A percentile compares a stretch with the other conserved stretches of the same genome.
Conservation (phyloP, 2,113 vertebrate genomes). For the Catagonus wagneri region DNA sequence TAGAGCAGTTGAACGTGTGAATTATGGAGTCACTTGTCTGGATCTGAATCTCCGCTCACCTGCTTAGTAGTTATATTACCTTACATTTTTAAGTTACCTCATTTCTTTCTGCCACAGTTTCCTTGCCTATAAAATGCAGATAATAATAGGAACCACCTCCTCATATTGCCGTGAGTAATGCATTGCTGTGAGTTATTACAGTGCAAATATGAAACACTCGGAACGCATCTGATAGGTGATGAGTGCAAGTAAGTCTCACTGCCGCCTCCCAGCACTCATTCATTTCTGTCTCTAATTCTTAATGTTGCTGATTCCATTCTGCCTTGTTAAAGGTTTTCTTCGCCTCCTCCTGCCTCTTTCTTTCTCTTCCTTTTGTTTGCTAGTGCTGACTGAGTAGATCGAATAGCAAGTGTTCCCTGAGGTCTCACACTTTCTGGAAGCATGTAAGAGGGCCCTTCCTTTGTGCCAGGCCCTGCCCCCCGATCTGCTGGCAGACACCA, state of each 20-base stretch:
- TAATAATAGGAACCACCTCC: neutral
- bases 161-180: neutral
- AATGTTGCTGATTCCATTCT: neutral
- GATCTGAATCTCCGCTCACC: neutral
- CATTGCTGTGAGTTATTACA: neutral
- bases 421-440: slow-evolving; percentile 58
- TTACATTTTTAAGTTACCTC: neutral
- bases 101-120: neutral
- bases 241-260: neutral
- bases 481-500: slow-evolving; percentile 55
- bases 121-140: neutral
- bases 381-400: neutral
- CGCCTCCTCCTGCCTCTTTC: neutral
- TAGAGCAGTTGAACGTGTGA: neutral
- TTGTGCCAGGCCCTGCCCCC: slow-evolving; percentile 36
- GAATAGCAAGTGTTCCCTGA: neutral
- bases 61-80: neutral
- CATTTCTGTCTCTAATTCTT: neutral
- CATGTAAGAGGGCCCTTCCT: neutral
- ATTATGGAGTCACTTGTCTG: neutral
- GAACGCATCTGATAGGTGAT: neutral
- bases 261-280: neutral
- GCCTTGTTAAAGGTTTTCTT: neutral
- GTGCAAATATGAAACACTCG: neutral
- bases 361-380: slow-evolving; percentile 28